Base-by-base conservation (phyloP, 2,888 invertebrate genomes). In the Phaonia tiefii region DNA sequence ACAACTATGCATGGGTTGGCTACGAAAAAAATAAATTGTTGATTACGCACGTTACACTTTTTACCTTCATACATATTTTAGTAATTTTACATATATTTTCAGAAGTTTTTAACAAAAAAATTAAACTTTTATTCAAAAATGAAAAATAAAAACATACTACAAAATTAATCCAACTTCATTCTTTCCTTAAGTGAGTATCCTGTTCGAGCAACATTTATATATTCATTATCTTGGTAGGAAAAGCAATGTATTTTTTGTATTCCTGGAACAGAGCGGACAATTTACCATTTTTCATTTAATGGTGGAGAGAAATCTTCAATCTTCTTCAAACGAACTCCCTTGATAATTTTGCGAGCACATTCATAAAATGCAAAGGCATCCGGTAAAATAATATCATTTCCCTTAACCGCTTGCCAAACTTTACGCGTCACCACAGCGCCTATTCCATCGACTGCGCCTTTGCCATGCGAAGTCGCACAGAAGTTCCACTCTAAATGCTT, bases 311-410 rank as follows among this genome's bases (percentile, higher is more conserved):
- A 69, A 25, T 67, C 60, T 67, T 78, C 73, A 78, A 78, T 78
- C 65, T 79, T 44, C 31, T 67, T 58, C 22, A 75, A 15, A 69
- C 31, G 7, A 69, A 67, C 37, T 67, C 69, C 69, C 17, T 75
- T 37, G 17, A 70, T 54, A 31, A 37, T 54, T 39, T 63, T 76
- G 58, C 37, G 58, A 67, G 75, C 67, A 25, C 67, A 75, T 75
- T 67, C 39, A 69, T 75, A 75, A 75, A 75, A 79, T 56, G 79
- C 44, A 17, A 70, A 74, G 39, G 79, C 79, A 70, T 79, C 79
- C 25, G 63, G 72, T 46, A 79, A 74, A n/a, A 73, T 69, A 54
- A 79, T 69, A 44, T 73, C 63, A 63, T 73, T 73, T 79, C 69
- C 51, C 44, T 73, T 78, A 58, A 78, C 60, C 25, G 44, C 60